These are phyloP conservation scores for Dreissena rostriformis DNA, from an alignment of 1,140 invertebrate genomes.

Conservation along the genomic window DNA sequence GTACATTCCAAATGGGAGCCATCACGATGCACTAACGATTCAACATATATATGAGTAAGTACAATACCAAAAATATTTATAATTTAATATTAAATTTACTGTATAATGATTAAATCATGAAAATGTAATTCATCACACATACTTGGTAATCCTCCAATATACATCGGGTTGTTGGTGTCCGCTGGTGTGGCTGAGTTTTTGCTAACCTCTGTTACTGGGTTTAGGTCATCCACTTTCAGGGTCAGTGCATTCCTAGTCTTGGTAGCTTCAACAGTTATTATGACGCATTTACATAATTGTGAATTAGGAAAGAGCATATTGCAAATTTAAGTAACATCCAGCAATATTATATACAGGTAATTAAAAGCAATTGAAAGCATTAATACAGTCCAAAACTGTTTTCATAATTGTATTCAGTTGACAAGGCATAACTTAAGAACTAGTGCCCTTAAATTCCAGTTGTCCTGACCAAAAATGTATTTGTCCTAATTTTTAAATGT, in stretches of 20 bases:
- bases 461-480: no score
- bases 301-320: not conserved
- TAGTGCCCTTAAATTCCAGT: no score
- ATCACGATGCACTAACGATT: not conserved
- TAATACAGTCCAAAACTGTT: no score
- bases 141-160: conserved; percentile 92
- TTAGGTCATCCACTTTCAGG: conserved; percentile 89
- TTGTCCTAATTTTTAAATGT: no score
- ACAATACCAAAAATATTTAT: not conserved
- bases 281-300: not conserved
- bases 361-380: no score
- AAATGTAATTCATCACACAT: not conserved
- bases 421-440: no score
- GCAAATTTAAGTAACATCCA: no score
- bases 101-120: no score
- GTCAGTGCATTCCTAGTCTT: conserved; percentile 93
- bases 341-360: no score
- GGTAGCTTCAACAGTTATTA: conserved; percentile 84
- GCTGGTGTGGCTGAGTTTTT: conserved; percentile 85
- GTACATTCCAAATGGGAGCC: no score
- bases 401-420: no score
- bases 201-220: conserved; percentile 85
- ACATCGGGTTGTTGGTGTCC: conserved; percentile 92
- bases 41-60: not conserved
- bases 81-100: not conserved